A percentile compares a stretch with the other conserved stretches of the same genome.
Evolutionary conservation across 2,888 invertebrate genomes (phyloP).

Genomic region (Drosophila nr. fundita): DNA sequence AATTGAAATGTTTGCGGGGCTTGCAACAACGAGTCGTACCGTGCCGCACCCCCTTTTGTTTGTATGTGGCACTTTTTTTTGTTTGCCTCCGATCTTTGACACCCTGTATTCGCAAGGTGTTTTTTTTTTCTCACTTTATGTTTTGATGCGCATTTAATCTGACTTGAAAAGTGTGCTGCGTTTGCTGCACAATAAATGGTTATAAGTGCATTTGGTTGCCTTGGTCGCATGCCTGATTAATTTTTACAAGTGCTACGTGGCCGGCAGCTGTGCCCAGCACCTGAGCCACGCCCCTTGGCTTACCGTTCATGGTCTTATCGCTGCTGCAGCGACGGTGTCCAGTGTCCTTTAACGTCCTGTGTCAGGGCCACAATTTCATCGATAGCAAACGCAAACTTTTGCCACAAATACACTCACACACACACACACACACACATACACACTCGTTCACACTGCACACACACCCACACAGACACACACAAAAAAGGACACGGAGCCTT

Average conservation of each 20-base stretch:
- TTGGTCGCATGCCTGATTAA: slow-evolving; percentile 68
- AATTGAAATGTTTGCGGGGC: slow-evolving; percentile 77
- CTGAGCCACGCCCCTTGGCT: slow-evolving; percentile 35
- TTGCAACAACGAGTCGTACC: slow-evolving; percentile 29
- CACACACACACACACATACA: slow-evolving; percentile 21
- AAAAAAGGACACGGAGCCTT: slow-evolving; percentile 23
- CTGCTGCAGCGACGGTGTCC: slow-evolving; percentile 14
- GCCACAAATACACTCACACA: slow-evolving; percentile 30
- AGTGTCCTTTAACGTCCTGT: slow-evolving; percentile 36
- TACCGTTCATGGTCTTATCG: slow-evolving; percentile 38
- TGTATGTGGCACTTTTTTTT: slow-evolving; percentile 14
- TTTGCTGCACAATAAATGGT: slow-evolving; percentile 25
- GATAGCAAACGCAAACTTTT: slow-evolving; percentile 66
- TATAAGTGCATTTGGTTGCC: slow-evolving; percentile 60
- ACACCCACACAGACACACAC: slow-evolving; percentile 22
- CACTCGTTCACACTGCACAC: slow-evolving; percentile 12
- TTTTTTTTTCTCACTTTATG: slow-evolving; percentile 15
- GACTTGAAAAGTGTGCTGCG: slow-evolving; percentile 26
- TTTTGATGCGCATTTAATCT: slow-evolving; percentile 33
- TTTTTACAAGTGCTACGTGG: slow-evolving; percentile 66
- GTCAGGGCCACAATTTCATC: slow-evolving; percentile 77
- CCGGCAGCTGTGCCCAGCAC: slow-evolving; percentile 19
- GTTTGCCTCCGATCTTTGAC: slow-evolving; percentile 74
- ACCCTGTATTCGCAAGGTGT: slow-evolving; percentile 72
- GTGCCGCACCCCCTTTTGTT: neutral